These are phyloP conservation scores for Tylochromis polylepis DNA, from an alignment of 2,113 vertebrate genomes.

Conservation along the genomic window DNA sequence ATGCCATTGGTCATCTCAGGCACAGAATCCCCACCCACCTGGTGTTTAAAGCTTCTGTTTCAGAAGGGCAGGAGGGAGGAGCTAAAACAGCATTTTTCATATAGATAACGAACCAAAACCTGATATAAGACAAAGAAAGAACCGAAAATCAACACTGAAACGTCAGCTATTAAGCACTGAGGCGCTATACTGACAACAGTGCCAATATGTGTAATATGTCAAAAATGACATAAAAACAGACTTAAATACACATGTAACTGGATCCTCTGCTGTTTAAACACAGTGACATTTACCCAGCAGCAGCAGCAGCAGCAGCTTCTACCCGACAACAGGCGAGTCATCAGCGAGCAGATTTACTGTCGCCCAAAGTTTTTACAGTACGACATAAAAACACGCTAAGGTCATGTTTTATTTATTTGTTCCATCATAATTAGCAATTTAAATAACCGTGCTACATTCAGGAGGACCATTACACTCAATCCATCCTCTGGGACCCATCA, in stretches of 20 bases:
- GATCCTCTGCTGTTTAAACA: background rate
- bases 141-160: background rate
- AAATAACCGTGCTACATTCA: conserved; percentile 40
- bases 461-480: conserved; percentile 41
- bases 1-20: background rate
- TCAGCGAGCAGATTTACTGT: conserved; percentile 36
- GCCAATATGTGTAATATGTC: background rate
- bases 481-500: conserved; percentile 36
- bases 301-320: background rate
- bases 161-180: background rate
- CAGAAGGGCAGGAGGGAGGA: background rate
- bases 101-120: background rate
- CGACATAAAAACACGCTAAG: conserved; percentile 51
- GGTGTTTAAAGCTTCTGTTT: background rate
- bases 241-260: background rate
- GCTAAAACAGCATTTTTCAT: background rate
- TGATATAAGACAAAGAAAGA: background rate
- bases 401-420: conserved; percentile 67
- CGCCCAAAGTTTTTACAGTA: conserved; percentile 43
- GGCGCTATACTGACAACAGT: background rate
- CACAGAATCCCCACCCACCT: background rate
- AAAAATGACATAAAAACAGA: background rate
- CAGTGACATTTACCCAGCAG: background rate
- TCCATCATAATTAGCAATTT: conserved; percentile 63
- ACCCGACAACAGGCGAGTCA: background rate